Evolutionary conservation across 2,797 vertebrate species (phyloP).

Genomic region (Leontopithecus rosalia): DNA sequence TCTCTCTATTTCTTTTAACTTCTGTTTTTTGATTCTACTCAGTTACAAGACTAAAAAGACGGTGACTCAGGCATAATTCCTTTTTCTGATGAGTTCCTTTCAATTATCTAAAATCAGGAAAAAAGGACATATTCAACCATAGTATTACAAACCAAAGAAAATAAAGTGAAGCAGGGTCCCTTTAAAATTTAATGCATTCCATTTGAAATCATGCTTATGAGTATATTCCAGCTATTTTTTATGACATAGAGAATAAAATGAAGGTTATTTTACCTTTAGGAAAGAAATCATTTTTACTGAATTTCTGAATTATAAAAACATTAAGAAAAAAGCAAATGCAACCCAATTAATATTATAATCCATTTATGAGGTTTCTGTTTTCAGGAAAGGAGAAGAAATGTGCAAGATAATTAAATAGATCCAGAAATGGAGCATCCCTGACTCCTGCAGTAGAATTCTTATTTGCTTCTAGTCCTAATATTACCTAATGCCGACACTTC

Average conservation of each 20-base stretch:
- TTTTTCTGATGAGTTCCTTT: background rate
- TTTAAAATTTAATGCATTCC: background rate
- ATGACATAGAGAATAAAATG: background rate
- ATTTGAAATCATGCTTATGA: conserved; percentile 24
- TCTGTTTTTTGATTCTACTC: conserved; percentile 17
- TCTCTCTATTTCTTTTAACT: background rate
- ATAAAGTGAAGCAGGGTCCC: background rate
- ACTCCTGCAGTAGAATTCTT: background rate
- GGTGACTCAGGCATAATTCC: background rate
- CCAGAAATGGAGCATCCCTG: background rate
- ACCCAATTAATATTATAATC: background rate
- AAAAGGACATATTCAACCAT: conserved; percentile 12
- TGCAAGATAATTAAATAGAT: background rate
- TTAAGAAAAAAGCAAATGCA: background rate
- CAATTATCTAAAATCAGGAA: conserved; percentile 9
- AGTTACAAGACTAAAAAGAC: background rate
- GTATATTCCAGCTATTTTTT: background rate
- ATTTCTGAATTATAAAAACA: background rate
- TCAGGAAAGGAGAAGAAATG: background rate
- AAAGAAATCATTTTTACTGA: background rate
- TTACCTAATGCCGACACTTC: background rate
- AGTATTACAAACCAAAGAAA: background rate
- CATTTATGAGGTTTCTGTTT: background rate
- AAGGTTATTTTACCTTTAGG: background rate
- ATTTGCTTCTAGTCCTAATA: background rate